phyloP scores from a whole-genome alignment of 2,113 vertebrate genomes.

The Procapra przewalskii region DNA sequence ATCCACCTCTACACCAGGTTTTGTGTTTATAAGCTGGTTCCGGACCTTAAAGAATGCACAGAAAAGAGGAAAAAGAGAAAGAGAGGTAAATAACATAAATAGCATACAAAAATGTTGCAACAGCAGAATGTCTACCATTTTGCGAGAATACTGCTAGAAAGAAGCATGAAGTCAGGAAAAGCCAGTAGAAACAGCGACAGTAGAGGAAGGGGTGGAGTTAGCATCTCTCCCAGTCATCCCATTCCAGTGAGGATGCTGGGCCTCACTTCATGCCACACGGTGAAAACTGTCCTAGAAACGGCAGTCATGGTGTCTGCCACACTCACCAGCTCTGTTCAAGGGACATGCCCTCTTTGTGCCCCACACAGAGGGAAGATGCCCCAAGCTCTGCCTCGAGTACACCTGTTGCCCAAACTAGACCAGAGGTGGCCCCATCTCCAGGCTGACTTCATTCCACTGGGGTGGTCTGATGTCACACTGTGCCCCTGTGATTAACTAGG shows the following conservation, averaged over 20 bases:
- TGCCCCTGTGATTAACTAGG: background rate
- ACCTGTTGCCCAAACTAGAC: background rate
- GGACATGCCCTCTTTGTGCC: background rate
- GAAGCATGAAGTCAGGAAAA: background rate
- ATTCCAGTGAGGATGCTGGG: background rate
- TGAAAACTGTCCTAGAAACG: background rate
- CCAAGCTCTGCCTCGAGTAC: background rate
- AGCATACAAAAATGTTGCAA: background rate
- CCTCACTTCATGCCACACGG: background rate
- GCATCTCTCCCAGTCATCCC: background rate
- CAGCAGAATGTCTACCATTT: background rate
- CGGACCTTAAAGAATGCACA: background rate
- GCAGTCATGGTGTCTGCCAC: too few species aligned
- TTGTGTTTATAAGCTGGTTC: background rate
- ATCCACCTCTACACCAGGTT: background rate
- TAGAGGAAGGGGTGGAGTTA: background rate
- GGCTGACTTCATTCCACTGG: background rate
- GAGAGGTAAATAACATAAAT: background rate
- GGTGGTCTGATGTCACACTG: background rate
- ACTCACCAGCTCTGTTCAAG: background rate
- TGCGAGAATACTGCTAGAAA: background rate
- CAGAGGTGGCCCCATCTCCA: background rate
- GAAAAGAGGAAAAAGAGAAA: background rate
- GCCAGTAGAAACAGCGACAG: background rate
- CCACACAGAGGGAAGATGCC: background rate